phyloP scores from a whole-genome alignment of 2,888 invertebrate species.

The Acrobeloides nanus region DNA sequence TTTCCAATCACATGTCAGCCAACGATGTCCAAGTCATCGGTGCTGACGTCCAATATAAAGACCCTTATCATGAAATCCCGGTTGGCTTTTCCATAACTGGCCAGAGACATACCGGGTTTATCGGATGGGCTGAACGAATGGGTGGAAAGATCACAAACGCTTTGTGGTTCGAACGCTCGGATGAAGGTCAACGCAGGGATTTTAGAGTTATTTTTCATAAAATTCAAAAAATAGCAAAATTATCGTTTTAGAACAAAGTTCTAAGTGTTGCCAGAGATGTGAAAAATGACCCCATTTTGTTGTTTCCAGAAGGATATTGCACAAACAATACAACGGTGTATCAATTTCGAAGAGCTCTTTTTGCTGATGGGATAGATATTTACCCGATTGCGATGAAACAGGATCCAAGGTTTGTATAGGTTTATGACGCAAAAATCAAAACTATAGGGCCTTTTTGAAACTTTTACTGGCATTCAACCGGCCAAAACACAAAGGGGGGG shows the following conservation, averaged over 20 bases:
- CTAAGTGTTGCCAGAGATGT: conserved; percentile 9
- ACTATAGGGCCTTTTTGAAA: no score
- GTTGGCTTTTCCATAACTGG: conserved; percentile 22
- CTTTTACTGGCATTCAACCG: conserved; percentile 1
- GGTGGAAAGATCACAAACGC: conserved; percentile 6
- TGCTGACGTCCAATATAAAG: conserved; percentile 10
- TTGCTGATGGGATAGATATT: conserved; percentile 23
- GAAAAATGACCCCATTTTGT: conserved; percentile 14
- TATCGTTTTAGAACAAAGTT: conserved; percentile 11
- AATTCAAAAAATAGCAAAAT: neutral
- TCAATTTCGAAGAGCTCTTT: conserved; percentile 27
- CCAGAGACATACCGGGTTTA: conserved; percentile 17
- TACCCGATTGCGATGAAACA: conserved; percentile 29
- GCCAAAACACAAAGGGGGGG: neutral
- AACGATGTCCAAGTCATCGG: conserved; percentile 21
- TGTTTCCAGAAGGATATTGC: conserved; percentile 27
- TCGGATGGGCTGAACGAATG: no score
- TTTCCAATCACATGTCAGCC: conserved; percentile 19
- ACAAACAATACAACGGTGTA: conserved; percentile 26
- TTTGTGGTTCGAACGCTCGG: neutral
- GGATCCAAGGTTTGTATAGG: conserved; percentile 14
- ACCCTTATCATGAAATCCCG: conserved; percentile 1
- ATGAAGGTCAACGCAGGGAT: no score
- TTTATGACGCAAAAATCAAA: conserved; percentile 7
- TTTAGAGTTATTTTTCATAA: no score